Base-by-base conservation (phyloP, 1,140 invertebrate species). In the Trachymyrmex cornetzi region DNA sequence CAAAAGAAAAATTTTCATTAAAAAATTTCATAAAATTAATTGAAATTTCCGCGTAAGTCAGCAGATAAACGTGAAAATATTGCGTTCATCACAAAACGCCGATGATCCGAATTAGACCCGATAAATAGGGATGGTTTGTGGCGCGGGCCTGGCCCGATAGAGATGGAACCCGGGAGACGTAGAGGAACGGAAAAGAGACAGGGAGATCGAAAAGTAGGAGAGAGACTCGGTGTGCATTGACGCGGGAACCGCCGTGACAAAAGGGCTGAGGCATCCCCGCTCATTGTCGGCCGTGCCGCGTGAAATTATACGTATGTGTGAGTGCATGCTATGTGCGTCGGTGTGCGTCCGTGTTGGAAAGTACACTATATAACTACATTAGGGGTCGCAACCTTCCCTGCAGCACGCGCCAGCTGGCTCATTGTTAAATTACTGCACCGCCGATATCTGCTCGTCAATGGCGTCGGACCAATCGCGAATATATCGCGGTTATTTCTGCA, bases 391-490 rank as follows among this genome's bases (percentile, higher is more conserved):
- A 94, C 92, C 93, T 94, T 93, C 91, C 91, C 91, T 91, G 80
- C 90, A 94, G 94, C 95, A 95, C 95, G 94, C 94, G 95, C 95
- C 95, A 95, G 95, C 95, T 95, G 95, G 94, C 95, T 95, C 94
- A 95, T 95, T 95, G 95, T 95, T 95, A 95, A 95, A 95, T 95
- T 95, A 95, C 94, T 92, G 92, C 92, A 92, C 92, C 92, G 92
- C 90, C 93, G 92, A 94, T 95, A 94, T 95, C 94, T 94, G 91
- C 89, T 88, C 59, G 75, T 80, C 86, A 91, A 82, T 86, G 89
- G 90, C 90, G 90, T 90, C 88, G 90, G 74, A 90, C 55, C 77
- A 27, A 61, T 86, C 16, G 53, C 53, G 38, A 86, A 81, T 66
- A 30, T 75, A 48, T 57, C 80, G 67, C n/a, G 30, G 19, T 71